A percentile compares a stretch with the other conserved stretches of the same genome.
phyloP scores from a whole-genome alignment of 2,113 vertebrate species.

The Cephalopholis sonnerati region DNA sequence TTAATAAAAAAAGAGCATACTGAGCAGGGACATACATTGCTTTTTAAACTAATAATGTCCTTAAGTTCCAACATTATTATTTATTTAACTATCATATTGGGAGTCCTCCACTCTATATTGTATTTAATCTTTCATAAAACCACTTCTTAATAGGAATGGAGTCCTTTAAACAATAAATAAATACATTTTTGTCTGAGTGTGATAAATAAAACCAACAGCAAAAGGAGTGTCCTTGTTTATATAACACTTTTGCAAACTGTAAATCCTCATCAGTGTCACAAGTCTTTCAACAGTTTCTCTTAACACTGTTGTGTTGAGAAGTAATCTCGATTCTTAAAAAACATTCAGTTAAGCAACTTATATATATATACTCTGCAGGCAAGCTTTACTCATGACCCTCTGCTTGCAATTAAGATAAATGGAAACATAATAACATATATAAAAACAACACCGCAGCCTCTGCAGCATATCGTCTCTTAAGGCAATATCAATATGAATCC shows the following conservation, averaged over 20 bases:
- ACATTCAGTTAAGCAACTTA: not conserved
- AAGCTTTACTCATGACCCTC: not conserved
- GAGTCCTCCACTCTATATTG: not conserved
- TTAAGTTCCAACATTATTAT: not conserved
- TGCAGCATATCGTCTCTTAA: slow-evolving; percentile 10
- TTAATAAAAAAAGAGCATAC: not conserved
- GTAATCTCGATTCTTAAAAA: not conserved
- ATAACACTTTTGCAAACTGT: not conserved
- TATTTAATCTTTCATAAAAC: not conserved
- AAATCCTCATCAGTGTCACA: not conserved
- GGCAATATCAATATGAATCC: slow-evolving; percentile 32
- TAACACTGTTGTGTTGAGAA: not conserved
- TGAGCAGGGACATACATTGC: not conserved
- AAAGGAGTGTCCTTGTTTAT: not conserved
- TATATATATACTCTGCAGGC: not conserved
- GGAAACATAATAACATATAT: not conserved
- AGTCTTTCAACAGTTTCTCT: not conserved
- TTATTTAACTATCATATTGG: not conserved
- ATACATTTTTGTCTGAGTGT: not conserved
- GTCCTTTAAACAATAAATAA: not conserved
- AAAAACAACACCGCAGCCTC: not conserved
- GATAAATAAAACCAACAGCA: not conserved
- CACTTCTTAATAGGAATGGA: not conserved
- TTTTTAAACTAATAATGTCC: not conserved
- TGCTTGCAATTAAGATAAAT: slow-evolving; percentile 1